These are phyloP conservation scores for Lutjanus campechanus DNA, from an alignment of 2,797 vertebrate species.

Conservation along the genomic window DNA sequence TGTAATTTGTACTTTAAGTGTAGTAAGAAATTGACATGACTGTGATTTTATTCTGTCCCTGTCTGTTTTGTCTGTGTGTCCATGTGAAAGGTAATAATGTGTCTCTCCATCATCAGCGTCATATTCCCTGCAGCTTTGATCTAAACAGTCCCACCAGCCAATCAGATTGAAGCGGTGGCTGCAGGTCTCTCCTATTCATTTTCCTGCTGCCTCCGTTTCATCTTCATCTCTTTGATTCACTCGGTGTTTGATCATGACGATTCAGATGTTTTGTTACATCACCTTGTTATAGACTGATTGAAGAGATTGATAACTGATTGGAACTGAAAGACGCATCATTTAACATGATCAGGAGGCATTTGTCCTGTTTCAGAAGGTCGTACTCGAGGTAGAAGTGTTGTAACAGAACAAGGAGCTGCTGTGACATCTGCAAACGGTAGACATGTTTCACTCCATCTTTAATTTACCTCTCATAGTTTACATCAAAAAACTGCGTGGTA, in stretches of 20 bases:
- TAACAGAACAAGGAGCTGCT: neutral
- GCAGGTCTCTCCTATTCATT: neutral
- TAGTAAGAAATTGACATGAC: neutral
- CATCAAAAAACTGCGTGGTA: too few species aligned
- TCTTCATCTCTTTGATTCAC: slow-evolving; percentile 7
- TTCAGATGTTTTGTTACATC: neutral
- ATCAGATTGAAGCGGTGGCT: neutral
- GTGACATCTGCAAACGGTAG: neutral
- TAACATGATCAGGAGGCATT: slow-evolving; percentile 2
- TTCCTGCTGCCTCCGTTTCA: neutral
- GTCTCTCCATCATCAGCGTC: neutral
- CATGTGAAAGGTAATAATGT: neutral
- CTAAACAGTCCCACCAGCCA: neutral
- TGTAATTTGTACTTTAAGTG: neutral
- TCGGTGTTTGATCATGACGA: neutral
- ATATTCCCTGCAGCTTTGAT: neutral
- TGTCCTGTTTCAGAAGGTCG: neutral
- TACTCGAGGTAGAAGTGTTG: neutral
- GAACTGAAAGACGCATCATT: neutral
- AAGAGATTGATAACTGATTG: slow-evolving; percentile 3
- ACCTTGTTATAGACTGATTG: neutral
- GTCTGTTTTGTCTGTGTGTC: too few species aligned
- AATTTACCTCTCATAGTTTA: too few species aligned
- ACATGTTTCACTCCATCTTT: neutral
- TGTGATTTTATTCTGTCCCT: neutral